Conservation (phyloP, 2,113 vertebrate species). For the Erpornis zantholeuca region DNA sequence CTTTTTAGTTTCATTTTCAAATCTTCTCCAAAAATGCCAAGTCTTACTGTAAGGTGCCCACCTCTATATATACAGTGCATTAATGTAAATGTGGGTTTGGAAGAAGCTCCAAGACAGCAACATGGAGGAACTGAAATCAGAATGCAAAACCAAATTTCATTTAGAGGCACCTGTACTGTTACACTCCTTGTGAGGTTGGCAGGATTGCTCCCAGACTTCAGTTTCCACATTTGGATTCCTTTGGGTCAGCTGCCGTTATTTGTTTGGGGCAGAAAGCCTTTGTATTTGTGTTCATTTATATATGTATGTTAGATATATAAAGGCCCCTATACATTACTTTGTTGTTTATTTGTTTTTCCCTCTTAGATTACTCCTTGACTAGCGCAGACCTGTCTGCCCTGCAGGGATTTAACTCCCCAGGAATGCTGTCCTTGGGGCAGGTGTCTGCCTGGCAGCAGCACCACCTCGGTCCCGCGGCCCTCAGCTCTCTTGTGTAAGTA, state of each 20-base stretch:
- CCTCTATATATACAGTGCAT: rapidly evolving
- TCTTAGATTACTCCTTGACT: slow-evolving; percentile 91
- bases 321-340: not conserved
- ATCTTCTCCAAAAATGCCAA: not conserved
- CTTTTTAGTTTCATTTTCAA: not conserved
- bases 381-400: slow-evolving; percentile 93
- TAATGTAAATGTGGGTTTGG: not conserved
- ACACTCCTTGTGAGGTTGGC: not conserved
- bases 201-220: not conserved
- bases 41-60: not conserved
- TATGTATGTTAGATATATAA: too few species aligned
- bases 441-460: slow-evolving; percentile 99
- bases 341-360: not conserved
- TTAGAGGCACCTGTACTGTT: not conserved
- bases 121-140: not conserved
- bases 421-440: slow-evolving; percentile 91
- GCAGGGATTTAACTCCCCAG: slow-evolving; percentile 94
- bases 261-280: not conserved
- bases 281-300: not conserved
- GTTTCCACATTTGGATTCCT: not conserved
- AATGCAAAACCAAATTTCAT: not conserved
- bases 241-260: not conserved
- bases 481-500: slow-evolving; percentile 98
- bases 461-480: slow-evolving; percentile 90
- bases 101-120: not conserved